These are phyloP conservation scores for Sinodicranocentrus sp. DNA, from an alignment of 2,888 invertebrate species.

Conservation along the genomic window DNA sequence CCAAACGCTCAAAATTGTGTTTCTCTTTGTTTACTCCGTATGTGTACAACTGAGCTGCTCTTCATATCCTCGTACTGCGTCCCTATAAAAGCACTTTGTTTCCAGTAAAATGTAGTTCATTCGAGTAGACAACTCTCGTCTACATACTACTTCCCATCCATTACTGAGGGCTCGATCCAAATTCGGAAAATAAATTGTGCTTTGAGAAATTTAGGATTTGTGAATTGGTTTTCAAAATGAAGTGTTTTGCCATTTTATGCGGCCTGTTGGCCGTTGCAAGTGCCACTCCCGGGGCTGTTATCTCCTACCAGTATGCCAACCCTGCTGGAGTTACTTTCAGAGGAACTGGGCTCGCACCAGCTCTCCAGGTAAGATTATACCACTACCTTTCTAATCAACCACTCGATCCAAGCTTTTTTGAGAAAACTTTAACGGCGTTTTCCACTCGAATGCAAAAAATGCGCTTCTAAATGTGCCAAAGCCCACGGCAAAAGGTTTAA, in stretches of 20 bases:
- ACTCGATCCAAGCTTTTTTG: not conserved
- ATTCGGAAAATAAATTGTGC: slow-evolving; percentile 24
- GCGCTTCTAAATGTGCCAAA: too few relatives aligned
- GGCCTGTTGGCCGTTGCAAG: slow-evolving; percentile 74
- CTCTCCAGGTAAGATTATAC: slow-evolving; percentile 66
- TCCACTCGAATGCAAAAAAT: too few relatives aligned
- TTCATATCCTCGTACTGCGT: slow-evolving; percentile 49
- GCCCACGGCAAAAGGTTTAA: too few relatives aligned
- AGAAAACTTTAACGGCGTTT: too few relatives aligned
- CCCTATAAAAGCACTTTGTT: slow-evolving; percentile 65
- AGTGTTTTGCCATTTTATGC: slow-evolving; percentile 72
- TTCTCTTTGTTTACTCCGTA: slow-evolving; percentile 17
- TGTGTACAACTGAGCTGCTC: slow-evolving; percentile 39
- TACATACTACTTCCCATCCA: slow-evolving; percentile 36
- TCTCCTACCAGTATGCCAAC: slow-evolving; percentile 80
- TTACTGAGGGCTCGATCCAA: slow-evolving; percentile 33
- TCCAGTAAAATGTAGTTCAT: slow-evolving; percentile 69
- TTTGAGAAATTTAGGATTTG: slow-evolving; percentile 38
- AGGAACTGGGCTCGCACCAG: slow-evolving; percentile 71
- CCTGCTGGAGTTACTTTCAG: slow-evolving; percentile 81
- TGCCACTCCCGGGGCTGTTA: slow-evolving; percentile 71
- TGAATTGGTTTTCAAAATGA: slow-evolving; percentile 65
- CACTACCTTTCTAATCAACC: not conserved
- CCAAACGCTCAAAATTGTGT: not conserved
- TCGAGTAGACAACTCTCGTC: slow-evolving; percentile 66